A percentile compares a stretch with the other conserved stretches of the same genome.
phyloP scores from a whole-genome alignment of 2,888 invertebrate genomes.

The Mycalesis mineus region DNA sequence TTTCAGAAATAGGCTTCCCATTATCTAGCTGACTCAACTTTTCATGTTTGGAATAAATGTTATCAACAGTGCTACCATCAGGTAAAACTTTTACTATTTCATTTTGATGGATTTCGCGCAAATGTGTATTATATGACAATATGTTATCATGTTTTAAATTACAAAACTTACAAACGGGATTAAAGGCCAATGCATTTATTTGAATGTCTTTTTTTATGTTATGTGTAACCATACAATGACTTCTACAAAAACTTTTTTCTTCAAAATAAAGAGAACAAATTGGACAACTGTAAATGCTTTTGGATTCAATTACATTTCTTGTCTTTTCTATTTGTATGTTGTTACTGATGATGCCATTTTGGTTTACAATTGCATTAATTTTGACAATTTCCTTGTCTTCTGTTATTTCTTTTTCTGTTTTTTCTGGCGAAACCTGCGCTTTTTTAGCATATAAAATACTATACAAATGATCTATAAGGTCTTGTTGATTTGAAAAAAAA shows the following conservation, averaged over 20 bases:
- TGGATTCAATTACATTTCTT: background rate
- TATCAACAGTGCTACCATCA: background rate
- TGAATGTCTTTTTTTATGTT: slow-evolving; percentile 10
- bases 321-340: slow-evolving; percentile 1
- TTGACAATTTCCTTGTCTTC: background rate
- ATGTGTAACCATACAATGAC: slow-evolving; percentile 24
- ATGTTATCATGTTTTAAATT: slow-evolving; percentile 28
- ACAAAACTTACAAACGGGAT: slow-evolving; percentile 45
- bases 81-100: slow-evolving; percentile 1
- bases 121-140: slow-evolving; percentile 35
- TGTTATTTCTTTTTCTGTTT: background rate
- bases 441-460: slow-evolving; percentile 40
- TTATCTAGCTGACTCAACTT: background rate
- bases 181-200: slow-evolving; percentile 36
- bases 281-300: slow-evolving; percentile 18
- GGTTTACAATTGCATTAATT: background rate
- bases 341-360: background rate
- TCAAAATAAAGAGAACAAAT: slow-evolving; percentile 26
- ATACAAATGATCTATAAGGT: slow-evolving; percentile 59
- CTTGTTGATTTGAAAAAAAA: slow-evolving; percentile 42
- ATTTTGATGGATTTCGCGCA: slow-evolving; percentile 30
- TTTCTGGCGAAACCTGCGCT: background rate
- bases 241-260: slow-evolving; percentile 13
- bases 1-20: background rate
- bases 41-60: background rate